Percentiles rank a stretch among this genome's conserved stretches.
Conservation (phyloP, 2,888 invertebrate species). For the Callosobruchus maculatus region DNA sequence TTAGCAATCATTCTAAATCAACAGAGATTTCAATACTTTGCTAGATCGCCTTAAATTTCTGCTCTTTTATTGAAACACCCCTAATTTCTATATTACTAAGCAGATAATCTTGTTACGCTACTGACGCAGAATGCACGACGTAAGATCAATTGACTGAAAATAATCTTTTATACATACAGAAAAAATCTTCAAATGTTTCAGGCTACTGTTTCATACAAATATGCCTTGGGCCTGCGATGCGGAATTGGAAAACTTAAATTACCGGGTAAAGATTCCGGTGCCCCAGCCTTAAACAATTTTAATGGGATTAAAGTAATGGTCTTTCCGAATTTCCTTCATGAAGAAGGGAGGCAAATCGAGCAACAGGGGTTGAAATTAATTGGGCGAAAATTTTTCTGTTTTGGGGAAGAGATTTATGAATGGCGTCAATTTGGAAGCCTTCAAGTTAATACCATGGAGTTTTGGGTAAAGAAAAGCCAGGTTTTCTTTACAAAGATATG, state of each 20-base stretch:
- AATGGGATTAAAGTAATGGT: not conserved
- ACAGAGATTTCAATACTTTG: too few relatives aligned
- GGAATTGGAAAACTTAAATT: slow-evolving; percentile 21
- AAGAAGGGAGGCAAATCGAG: not conserved
- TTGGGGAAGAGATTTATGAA: not conserved
- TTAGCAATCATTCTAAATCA: too few relatives aligned
- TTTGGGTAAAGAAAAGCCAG: not conserved
- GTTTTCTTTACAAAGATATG: not conserved
- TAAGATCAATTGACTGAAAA: slow-evolving; percentile 19
- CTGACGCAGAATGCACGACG: slow-evolving; percentile 5
- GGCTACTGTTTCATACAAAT: too few relatives aligned
- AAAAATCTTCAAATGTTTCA: not conserved
- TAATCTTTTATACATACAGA: not conserved
- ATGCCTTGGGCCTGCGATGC: not conserved
- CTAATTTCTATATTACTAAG: too few relatives aligned
- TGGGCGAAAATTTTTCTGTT: not conserved
- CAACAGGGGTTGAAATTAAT: not conserved
- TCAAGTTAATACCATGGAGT: not conserved
- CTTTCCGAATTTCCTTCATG: not conserved
- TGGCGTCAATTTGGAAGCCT: not conserved
- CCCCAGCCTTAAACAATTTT: not conserved
- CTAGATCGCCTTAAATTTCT: too few relatives aligned
- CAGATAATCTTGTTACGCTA: not conserved
- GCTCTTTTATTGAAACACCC: too few relatives aligned
- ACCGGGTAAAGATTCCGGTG: not conserved